phyloP scores from a whole-genome alignment of 2,888 invertebrate species.

The Reticulitermes lucifugus region DNA sequence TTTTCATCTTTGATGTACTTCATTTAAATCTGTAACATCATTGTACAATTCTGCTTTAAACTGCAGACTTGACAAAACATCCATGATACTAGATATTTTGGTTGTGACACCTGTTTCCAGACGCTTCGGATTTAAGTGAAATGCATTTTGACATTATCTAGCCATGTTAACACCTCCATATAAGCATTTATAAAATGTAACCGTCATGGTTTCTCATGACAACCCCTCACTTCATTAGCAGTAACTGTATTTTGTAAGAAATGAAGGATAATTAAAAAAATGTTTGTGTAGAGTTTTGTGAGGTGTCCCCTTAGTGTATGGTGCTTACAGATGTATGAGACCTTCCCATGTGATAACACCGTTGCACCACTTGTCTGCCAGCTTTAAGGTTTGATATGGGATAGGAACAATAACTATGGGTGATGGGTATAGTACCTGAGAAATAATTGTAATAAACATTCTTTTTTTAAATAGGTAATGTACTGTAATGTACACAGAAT shows the following conservation, averaged over 20 bases:
- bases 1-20: conserved; percentile 28
- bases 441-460: conserved; percentile 41
- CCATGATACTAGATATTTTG: conserved; percentile 8
- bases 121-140: conserved; percentile 26
- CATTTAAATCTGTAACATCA: conserved; percentile 25
- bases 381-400: conserved; percentile 39
- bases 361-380: conserved; percentile 43
- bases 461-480: conserved; percentile 31
- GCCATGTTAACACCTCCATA: conserved; percentile 30
- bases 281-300: conserved; percentile 22
- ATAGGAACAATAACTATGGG: conserved; percentile 44
- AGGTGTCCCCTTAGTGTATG: conserved; percentile 10
- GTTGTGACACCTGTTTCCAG: conserved; percentile 15
- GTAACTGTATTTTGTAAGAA: conserved; percentile 39
- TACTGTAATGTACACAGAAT: conserved; percentile 33
- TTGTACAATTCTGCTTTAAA: background rate
- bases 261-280: conserved; percentile 13
- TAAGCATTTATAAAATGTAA: conserved; percentile 27
- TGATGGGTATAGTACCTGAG: conserved; percentile 54
- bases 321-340: conserved; percentile 33
- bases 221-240: conserved; percentile 1
- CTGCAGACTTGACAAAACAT: background rate
- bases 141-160: conserved; percentile 36
- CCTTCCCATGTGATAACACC: conserved; percentile 47
- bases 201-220: background rate